Percentiles rank a stretch among this genome's conserved stretches.
These are phyloP conservation scores for Laothoe populi DNA, from an alignment of 2,888 invertebrate species.

Conservation along the genomic window DNA sequence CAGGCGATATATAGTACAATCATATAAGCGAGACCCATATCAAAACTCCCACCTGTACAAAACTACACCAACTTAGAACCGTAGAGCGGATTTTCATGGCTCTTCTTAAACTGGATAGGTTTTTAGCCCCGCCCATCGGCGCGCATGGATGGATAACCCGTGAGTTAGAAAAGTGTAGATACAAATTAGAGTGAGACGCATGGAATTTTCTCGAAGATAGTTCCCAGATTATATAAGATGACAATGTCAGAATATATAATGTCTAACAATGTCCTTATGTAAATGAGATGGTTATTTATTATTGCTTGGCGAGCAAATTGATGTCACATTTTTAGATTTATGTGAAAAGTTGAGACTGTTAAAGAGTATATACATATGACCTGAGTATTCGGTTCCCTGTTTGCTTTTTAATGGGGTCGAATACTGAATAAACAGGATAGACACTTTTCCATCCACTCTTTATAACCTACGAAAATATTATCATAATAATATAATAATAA, in stretches of 20 bases:
- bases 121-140: constrained; percentile 73
- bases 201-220: constrained; percentile 81
- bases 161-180: constrained; percentile 60
- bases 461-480: not conserved
- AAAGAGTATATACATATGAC: not conserved
- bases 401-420: not conserved
- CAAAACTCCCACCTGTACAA: constrained; percentile 46
- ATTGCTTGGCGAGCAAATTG: constrained; percentile 66
- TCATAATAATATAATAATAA: too few species aligned
- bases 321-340: constrained; percentile 64
- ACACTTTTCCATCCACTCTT: not conserved
- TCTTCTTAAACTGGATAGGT: constrained; percentile 57
- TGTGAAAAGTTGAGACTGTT: constrained; percentile 61
- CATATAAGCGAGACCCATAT: constrained; percentile 51
- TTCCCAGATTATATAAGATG: constrained; percentile 73
- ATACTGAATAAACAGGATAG: too few species aligned
- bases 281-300: constrained; percentile 79
- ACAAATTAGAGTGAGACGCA: constrained; percentile 68
- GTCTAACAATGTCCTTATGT: constrained; percentile 76
- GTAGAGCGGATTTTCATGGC: constrained; percentile 60
- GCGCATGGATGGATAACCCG: constrained; percentile 68
- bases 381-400: not conserved
- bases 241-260: constrained; percentile 72
- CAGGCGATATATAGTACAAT: constrained; percentile 81
- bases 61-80: constrained; percentile 50